Evolutionary conservation across 2,113 vertebrate genomes (phyloP), one percentile per base, ranked within the genome.

Genomic region (Coregonus clupeaformis): DNA sequence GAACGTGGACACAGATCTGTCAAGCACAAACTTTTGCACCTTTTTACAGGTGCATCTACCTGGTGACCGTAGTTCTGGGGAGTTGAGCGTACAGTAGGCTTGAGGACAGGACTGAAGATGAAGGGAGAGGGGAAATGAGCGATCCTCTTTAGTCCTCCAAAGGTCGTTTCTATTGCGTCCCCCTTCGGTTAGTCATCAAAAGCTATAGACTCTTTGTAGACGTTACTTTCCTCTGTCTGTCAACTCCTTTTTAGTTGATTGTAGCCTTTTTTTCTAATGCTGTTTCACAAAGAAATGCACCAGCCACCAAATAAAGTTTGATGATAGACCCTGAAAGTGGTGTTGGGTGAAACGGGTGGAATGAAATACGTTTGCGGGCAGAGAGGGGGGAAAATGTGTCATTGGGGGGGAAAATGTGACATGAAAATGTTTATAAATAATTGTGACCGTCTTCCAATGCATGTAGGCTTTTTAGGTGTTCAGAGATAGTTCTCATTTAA

Each of bases 391-490:
- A 1, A 27, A 1, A 87, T 85, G 76, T 83, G 49, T 52, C 49
- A 18, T 85, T 87, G 83, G 88, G 82, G 85, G 86, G 83, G 87
- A 84, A 85, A 89, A 85, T 72, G 82, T 87, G 80, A 88, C 89
- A 88, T 87, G 85, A 89, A 74, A 88, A 88, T 52, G 3, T 52
- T 52, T 52, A 16, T 0, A 87, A 88, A 89, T 90, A 62, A 7
- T 89, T 79, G 88, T 91, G 85, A 91, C 88, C 77, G 92, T 94
- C 93, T 93, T 93, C 92, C 92, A 91, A 42, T 92, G 93, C 92
- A 93, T 93, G 93, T 92, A 90, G 87, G 83, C 90, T 86, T 91
- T 89, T 82, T 91, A 89, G 87, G 87, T 86, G 86, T 91, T 83
- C 86, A 86, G 77, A 78, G 74, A 77, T 87, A 77, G 85, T 87